Evolutionary conservation across 2,797 vertebrate genomes (phyloP).

Genomic region (Synanceia verrucosa): DNA sequence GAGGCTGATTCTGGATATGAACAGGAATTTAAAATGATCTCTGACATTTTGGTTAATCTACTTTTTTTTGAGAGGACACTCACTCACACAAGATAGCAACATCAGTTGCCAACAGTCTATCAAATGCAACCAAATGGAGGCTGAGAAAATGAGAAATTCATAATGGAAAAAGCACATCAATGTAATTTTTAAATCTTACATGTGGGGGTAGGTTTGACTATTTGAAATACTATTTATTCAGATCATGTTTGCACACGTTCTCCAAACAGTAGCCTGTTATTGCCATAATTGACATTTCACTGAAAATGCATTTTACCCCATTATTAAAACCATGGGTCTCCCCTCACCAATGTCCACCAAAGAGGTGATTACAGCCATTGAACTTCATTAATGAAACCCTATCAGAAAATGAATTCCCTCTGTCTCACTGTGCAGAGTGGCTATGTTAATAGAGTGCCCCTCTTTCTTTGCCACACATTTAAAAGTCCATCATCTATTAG

Average conservation of each 20-base stretch:
- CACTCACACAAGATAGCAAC: not conserved
- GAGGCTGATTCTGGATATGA: not conserved
- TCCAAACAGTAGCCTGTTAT: constrained; percentile 68
- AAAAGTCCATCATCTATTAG: constrained; percentile 29
- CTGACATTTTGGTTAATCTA: too few relatives aligned
- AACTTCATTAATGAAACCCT: constrained; percentile 52
- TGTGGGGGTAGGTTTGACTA: not conserved
- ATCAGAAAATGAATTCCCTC: constrained; percentile 43
- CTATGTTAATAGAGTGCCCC: constrained; percentile 40
- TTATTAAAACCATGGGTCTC: constrained; percentile 28
- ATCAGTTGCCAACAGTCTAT: not conserved
- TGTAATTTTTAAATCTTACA: not conserved
- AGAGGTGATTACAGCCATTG: constrained; percentile 52
- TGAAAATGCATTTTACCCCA: constrained; percentile 5
- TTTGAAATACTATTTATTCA: not conserved
- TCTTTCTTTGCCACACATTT: constrained; percentile 43
- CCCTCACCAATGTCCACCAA: not conserved
- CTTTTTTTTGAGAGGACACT: too few relatives aligned
- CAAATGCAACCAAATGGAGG: not conserved
- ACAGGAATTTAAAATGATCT: not conserved
- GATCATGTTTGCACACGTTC: not conserved
- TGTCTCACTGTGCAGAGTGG: constrained; percentile 29
- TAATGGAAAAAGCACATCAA: not conserved
- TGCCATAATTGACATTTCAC: constrained; percentile 31
- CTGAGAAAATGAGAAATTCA: not conserved